A percentile compares a stretch with the other conserved stretches of the same genome.
phyloP scores from a whole-genome alignment of 2,888 invertebrate genomes.

The Ryuthela nishihirai region DNA sequence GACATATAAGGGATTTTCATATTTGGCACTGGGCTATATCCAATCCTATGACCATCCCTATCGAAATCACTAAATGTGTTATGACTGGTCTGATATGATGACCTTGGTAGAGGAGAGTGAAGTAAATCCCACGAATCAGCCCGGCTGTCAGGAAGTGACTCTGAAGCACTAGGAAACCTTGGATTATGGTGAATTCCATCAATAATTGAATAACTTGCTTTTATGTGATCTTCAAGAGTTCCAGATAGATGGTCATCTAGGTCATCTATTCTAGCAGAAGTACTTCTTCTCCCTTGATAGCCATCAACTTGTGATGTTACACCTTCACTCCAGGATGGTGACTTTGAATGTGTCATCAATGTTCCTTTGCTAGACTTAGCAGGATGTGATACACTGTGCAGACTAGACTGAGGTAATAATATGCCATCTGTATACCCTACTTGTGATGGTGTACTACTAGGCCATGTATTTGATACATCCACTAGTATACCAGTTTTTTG shows the following conservation, averaged over 20 bases:
- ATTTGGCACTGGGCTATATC: constrained; percentile 32
- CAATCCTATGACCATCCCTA: constrained; percentile 18
- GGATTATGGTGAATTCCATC: constrained; percentile 16
- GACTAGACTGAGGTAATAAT: constrained; percentile 10
- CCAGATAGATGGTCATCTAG: constrained; percentile 9
- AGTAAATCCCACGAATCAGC: constrained; percentile 24
- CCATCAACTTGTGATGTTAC: constrained; percentile 13
- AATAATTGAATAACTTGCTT: constrained; percentile 23
- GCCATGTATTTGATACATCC: constrained; percentile 35
- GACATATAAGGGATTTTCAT: constrained; percentile 18
- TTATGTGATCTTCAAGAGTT: constrained; percentile 20
- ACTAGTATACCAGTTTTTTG: constrained; percentile 35
- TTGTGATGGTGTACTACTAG: constrained; percentile 9
- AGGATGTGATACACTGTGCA: constrained; percentile 7
- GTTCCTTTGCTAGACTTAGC: constrained; percentile 16
- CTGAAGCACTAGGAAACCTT: constrained; percentile 12
- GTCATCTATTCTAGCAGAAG: constrained; percentile 17
- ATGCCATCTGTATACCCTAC: constrained; percentile 6
- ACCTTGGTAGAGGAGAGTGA: constrained; percentile 1
- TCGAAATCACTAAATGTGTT: constrained; percentile 7
- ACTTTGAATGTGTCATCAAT: constrained; percentile 18
- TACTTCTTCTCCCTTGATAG: constrained; percentile 6
- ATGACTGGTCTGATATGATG: not conserved
- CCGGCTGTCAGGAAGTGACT: constrained; percentile 24
- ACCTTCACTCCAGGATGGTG: constrained; percentile 37